Base-by-base conservation (phyloP, 2,797 vertebrate genomes). In the Coendou prehensilis region DNA sequence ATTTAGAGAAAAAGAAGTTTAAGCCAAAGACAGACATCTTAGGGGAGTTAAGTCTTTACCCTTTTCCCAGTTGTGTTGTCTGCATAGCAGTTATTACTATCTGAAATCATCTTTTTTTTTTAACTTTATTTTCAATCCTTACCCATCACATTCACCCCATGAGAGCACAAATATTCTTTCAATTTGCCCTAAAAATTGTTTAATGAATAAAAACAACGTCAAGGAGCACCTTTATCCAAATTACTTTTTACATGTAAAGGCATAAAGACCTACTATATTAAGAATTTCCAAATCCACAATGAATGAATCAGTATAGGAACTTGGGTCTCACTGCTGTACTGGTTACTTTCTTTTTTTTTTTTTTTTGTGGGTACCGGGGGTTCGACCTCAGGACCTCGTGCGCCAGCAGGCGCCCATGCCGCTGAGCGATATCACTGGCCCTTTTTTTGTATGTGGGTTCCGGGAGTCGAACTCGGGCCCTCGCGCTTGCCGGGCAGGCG, bases 1-100 rank as follows among this genome's bases (percentile, higher is more conserved):
- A 59, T 75, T 85, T 59, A 11, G 61, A 93, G 33, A 54, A 84
- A 93, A 94, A 75, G 71, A n/a, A 93, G 64, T 85, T 23, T 47
- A 85, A 90, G 67, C 33, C 5, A 37, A 61, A 69, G 10, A 69
- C 26, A 79, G 33, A 57, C 17, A 13, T 41, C 5, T 56, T 13
- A 57, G 10, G 50, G 4, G 9, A 41, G 6, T 90, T 89, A 82
- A 45, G 13, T 67, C 45, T 88, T 4, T 63, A 22, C 33, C 52
- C n/a, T 15, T 63, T 78, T 41, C 7, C 2, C 20, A 14, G 3
- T 13, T 15, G 50, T 63, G 1, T 26, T 37, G 14, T 81, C 33
- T 86, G 52, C n/a, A 47, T 15, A 59, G 13, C 61, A 71, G 63
- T 79, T 93, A 52, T 45, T 71, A 50, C 41, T 20, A 0, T 14